Percentiles rank a stretch among this genome's conserved stretches.
These are phyloP conservation scores for Xylophagus ater DNA, from an alignment of 2,888 invertebrate species.

Conservation along the genomic window DNA sequence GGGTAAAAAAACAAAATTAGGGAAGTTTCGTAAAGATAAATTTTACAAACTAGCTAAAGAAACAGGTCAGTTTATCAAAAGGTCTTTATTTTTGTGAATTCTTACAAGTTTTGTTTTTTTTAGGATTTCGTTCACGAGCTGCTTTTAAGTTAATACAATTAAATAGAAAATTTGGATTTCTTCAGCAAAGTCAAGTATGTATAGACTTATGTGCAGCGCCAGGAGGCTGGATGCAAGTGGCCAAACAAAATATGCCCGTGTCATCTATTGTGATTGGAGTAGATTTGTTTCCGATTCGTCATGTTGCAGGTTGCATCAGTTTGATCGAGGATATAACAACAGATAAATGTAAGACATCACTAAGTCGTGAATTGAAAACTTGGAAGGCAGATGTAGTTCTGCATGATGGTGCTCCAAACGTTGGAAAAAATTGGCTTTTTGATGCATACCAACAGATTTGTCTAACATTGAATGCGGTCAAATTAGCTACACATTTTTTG, in stretches of 20 bases:
- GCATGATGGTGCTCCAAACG: constrained; percentile 97
- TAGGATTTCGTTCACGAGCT: constrained; percentile 92
- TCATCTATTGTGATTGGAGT: constrained; percentile 91
- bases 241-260: constrained; percentile 93
- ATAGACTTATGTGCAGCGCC: constrained; percentile 98
- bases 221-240: constrained; percentile 99
- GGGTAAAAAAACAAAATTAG: constrained; percentile 93
- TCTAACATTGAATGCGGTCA: constrained; percentile 84
- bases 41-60: constrained; percentile 98
- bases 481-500: constrained; percentile 82
- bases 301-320: constrained; percentile 81
- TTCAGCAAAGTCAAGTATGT: constrained; percentile 91
- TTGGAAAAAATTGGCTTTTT: constrained; percentile 91
- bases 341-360: constrained; percentile 72
- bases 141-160: constrained; percentile 99
- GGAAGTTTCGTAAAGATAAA: constrained; percentile 97
- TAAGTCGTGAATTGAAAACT: constrained; percentile 78
- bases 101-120: constrained; percentile 14
- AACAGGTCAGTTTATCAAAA: constrained; percentile 56
- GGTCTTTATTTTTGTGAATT: not conserved
- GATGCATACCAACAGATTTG: constrained; percentile 94
- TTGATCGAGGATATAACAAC: constrained; percentile 94
- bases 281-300: constrained; percentile 88
- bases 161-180: constrained; percentile 92
- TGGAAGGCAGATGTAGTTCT: constrained; percentile 97